A percentile compares a stretch with the other conserved stretches of the same genome.
Conservation (phyloP, 2,113 vertebrate genomes). For the Clarias macrocephalus region DNA sequence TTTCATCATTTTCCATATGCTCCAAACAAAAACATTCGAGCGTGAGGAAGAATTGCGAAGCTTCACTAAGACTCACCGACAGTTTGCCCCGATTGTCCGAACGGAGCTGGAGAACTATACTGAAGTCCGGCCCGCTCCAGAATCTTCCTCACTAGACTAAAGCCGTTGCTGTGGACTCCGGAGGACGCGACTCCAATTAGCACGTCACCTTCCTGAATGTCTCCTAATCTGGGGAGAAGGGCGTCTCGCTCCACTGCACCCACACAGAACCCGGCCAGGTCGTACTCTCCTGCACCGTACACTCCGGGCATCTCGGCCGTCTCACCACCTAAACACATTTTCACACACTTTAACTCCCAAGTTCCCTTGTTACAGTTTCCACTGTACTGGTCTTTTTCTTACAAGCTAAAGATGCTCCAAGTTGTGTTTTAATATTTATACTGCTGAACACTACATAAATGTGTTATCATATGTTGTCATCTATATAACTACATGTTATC, state of each 20-base stretch:
- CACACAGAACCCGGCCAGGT: constrained; percentile 91
- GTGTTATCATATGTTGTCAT: too few relatives aligned
- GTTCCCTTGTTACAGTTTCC: too few relatives aligned
- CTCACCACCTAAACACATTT: constrained; percentile 81
- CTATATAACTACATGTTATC: too few relatives aligned
- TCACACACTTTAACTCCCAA: neutral
- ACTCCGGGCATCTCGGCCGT: constrained; percentile 95
- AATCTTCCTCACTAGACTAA: constrained; percentile 90
- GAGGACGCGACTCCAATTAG: constrained; percentile 90
- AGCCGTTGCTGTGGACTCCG: constrained; percentile 95
- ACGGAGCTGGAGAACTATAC: constrained; percentile 78
- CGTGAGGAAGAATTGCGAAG: neutral
- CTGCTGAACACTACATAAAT: too few relatives aligned
- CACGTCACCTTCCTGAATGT: constrained; percentile 78
- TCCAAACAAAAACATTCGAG: neutral
- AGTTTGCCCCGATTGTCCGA: constrained; percentile 71
- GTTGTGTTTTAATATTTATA: too few relatives aligned
- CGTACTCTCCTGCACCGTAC: constrained; percentile 86
- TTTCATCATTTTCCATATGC: too few relatives aligned
- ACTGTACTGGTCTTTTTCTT: too few relatives aligned
- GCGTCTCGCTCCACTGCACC: constrained; percentile 84
- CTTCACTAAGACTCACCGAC: constrained; percentile 72
- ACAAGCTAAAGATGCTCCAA: too few relatives aligned
- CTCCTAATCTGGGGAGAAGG: constrained; percentile 81
- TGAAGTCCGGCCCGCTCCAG: constrained; percentile 75